Percentiles rank a stretch among this genome's conserved stretches.
These are phyloP conservation scores for Lamprotornis superbus DNA, from an alignment of 2,113 vertebrate genomes.

Conservation along the genomic window DNA sequence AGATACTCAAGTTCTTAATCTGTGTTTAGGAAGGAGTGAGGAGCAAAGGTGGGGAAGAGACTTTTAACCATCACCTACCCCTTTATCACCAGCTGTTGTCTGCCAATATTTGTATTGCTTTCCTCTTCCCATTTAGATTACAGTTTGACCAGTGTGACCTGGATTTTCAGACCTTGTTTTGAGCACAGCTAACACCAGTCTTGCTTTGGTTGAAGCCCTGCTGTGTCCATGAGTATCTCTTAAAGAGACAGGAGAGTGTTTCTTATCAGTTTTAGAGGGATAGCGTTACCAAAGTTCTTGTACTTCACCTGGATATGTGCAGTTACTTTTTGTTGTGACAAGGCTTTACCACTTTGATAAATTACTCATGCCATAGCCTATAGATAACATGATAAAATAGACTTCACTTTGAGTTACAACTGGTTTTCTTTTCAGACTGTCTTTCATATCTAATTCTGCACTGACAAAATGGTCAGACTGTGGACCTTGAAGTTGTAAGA, in stretches of 20 bases:
- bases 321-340: background rate
- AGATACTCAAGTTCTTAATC: background rate
- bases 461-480: background rate
- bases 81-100: background rate
- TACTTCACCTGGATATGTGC: background rate
- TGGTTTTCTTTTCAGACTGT: background rate
- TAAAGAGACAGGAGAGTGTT: background rate
- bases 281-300: background rate
- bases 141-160: background rate
- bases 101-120: background rate
- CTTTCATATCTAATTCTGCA: background rate
- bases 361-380: background rate
- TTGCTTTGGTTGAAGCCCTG: background rate
- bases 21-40: background rate
- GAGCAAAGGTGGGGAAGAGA: background rate
- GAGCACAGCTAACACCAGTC: background rate
- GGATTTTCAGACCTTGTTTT: background rate
- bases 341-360: background rate
- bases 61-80: background rate
- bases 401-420: background rate
- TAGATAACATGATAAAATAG: background rate
- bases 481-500: background rate
- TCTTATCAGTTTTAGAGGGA: background rate
- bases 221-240: background rate
- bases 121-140: background rate